phyloP scores from a whole-genome alignment of 2,113 vertebrate genomes.

The Neofelis nebulosa region DNA sequence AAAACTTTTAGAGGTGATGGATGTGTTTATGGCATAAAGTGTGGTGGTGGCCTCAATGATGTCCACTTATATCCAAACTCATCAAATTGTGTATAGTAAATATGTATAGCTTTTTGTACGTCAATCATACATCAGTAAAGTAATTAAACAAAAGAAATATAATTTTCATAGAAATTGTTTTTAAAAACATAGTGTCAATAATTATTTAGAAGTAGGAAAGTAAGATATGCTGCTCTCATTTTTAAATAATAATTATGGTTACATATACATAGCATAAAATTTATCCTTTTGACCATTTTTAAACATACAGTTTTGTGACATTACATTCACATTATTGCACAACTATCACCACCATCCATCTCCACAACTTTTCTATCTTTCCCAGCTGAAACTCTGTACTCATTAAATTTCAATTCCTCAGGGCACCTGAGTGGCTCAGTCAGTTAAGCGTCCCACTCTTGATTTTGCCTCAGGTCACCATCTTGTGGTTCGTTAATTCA shows the following conservation, averaged over 20 bases:
- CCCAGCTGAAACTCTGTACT: not conserved
- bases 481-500: too few relatives aligned
- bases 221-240: not conserved
- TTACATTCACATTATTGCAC: not conserved
- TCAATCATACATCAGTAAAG: not conserved
- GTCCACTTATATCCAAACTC: not conserved
- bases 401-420: not conserved
- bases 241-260: not conserved
- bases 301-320: not conserved
- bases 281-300: not conserved
- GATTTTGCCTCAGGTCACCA: too few relatives aligned
- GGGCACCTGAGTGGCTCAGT: too few relatives aligned
- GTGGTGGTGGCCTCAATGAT: not conserved
- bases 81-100: not conserved
- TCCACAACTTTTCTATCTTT: not conserved
- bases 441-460: too few relatives aligned
- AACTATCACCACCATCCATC: not conserved
- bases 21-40: not conserved
- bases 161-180: not conserved
- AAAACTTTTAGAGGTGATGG: not conserved
- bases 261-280: not conserved
- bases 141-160: not conserved
- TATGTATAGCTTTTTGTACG: not conserved
- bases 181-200: not conserved
- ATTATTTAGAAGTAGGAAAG: not conserved